Conservation (phyloP, 2,113 vertebrate genomes). For the Odontophorus gujanensis region DNA sequence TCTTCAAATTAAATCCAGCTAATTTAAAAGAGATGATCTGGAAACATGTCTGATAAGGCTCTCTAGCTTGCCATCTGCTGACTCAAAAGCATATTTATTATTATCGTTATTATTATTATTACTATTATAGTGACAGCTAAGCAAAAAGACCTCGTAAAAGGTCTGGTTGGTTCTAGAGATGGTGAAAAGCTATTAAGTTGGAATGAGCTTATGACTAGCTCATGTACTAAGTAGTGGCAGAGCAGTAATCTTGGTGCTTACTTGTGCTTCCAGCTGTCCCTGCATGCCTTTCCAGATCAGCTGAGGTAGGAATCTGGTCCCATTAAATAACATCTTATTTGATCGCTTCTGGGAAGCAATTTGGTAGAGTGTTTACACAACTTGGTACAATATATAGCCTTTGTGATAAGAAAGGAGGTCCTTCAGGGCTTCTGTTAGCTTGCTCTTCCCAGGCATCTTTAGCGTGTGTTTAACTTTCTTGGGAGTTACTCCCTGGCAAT, state of each 20-base stretch:
- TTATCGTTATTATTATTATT: background rate
- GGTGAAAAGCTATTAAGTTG: background rate
- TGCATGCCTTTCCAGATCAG: background rate
- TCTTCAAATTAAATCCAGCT: background rate
- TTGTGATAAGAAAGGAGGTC: background rate
- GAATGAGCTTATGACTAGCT: background rate
- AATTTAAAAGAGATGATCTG: slow-evolving; percentile 38
- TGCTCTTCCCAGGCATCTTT: slow-evolving; percentile 39
- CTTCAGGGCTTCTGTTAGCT: background rate
- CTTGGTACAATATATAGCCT: background rate
- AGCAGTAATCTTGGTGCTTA: background rate
- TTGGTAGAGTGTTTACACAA: background rate
- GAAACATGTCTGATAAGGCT: slow-evolving; percentile 8
- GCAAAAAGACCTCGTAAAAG: background rate
- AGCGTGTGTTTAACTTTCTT: background rate
- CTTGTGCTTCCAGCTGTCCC: background rate
- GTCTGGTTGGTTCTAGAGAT: background rate
- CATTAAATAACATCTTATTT: background rate
- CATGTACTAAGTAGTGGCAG: background rate
- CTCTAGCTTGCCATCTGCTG: slow-evolving; percentile 46
- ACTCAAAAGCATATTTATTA: background rate
- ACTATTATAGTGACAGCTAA: background rate
- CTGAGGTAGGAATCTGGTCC: background rate
- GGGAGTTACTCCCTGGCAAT: background rate
- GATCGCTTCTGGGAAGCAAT: background rate